Percentiles rank a stretch among this genome's conserved stretches.
Evolutionary conservation across 2,113 vertebrate genomes (phyloP).

Genomic region (Brevimyrus niger): DNA sequence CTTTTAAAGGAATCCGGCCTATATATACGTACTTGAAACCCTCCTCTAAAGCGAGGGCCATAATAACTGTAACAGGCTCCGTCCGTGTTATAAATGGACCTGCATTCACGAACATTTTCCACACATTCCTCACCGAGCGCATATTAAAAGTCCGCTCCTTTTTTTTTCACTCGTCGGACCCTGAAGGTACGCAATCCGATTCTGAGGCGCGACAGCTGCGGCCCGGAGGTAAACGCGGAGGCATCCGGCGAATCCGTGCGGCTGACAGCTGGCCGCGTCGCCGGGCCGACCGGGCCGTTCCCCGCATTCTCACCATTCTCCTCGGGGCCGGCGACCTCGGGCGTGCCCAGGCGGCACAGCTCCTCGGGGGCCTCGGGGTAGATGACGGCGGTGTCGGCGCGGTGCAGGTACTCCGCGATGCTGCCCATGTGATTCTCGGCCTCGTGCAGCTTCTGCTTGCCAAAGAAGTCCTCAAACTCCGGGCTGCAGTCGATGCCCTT

Average conservation of each 20-base stretch:
- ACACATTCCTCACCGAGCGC: constrained; percentile 42
- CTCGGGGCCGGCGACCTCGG: constrained; percentile 81
- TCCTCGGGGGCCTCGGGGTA: constrained; percentile 97
- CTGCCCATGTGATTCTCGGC: constrained; percentile 73
- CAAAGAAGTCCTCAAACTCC: constrained; percentile 80
- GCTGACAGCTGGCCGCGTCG: constrained; percentile 91
- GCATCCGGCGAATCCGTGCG: constrained; percentile 89
- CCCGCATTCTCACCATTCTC: constrained; percentile 79
- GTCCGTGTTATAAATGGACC: background rate
- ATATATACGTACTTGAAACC: background rate
- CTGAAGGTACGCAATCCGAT: constrained; percentile 63
- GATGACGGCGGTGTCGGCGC: constrained; percentile 89
- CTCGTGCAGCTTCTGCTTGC: constrained; percentile 82
- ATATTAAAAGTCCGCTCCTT: constrained; percentile 39
- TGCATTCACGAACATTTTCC: constrained; percentile 29
- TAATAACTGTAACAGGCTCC: background rate
- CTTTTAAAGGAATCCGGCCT: background rate
- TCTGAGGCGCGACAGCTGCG: constrained; percentile 90
- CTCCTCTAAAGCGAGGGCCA: background rate
- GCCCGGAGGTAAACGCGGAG: constrained; percentile 92
- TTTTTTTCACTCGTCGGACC: constrained; percentile 24
- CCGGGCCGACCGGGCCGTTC: constrained; percentile 39
- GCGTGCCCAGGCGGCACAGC: constrained; percentile 80
- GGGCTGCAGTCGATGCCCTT: constrained; percentile 76
- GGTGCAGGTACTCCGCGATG: constrained; percentile 88